Evolutionary conservation across 2,113 vertebrate species (phyloP).

Genomic region (Cyrtonyx montezumae): DNA sequence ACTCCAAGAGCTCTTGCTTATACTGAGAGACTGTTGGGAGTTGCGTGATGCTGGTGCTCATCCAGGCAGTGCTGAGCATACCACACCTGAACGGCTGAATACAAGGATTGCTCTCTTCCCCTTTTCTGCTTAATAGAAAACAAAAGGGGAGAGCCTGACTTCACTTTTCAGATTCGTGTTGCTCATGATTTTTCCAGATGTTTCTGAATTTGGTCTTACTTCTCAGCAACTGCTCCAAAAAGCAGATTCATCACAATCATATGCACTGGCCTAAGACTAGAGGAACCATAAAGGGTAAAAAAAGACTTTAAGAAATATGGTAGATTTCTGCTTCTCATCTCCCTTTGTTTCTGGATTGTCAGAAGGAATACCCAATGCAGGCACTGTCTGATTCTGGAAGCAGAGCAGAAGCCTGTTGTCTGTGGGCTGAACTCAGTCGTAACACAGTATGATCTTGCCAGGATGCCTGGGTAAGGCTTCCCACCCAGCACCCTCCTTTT

Average conservation of each 20-base stretch:
- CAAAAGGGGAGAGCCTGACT: not conserved
- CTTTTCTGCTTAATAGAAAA: slow-evolving; percentile 31
- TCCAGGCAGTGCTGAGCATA: not conserved
- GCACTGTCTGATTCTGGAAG: not conserved
- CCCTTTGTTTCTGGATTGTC: not conserved
- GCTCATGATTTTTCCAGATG: not conserved
- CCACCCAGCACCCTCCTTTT: not conserved
- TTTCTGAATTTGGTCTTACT: not conserved
- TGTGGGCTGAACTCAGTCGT: slow-evolving; percentile 22
- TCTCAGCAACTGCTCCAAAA: not conserved
- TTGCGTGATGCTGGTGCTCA: not conserved
- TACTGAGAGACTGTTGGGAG: slow-evolving; percentile 58
- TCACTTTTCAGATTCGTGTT: not conserved
- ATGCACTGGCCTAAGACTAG: not conserved
- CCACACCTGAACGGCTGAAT: slow-evolving; percentile 27
- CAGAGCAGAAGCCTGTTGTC: not conserved
- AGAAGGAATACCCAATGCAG: slow-evolving; percentile 21
- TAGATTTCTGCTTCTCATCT: slow-evolving; percentile 11
- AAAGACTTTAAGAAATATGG: not conserved
- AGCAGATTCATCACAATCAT: not conserved
- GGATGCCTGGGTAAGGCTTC: not conserved
- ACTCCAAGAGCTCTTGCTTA: slow-evolving; percentile 50
- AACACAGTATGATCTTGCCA: not conserved
- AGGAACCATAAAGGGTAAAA: not conserved
- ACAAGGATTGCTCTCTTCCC: not conserved